Base-by-base conservation (phyloP, 2,113 vertebrate species). In the Prietella phreatophila region DNA sequence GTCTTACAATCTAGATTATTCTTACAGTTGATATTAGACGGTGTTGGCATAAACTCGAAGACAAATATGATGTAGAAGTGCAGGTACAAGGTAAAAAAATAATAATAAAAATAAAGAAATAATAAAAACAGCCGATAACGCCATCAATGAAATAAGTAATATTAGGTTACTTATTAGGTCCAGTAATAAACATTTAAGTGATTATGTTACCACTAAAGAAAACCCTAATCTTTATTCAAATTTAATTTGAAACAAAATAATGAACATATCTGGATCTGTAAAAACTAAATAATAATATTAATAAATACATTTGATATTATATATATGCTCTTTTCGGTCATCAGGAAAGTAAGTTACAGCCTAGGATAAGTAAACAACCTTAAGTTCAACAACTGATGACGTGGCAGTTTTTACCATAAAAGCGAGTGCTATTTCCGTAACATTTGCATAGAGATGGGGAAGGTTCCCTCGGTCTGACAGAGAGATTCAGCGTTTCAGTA, bases 381-480 rank as follows among this genome's bases (percentile, higher is more conserved):
- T 63, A 14, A 8, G 42, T 5, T 58, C 27, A 67, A 82, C 85
- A 71, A 56, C 67, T 7, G 82, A 86, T 80, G 84, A 56, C 8
- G 78, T 65, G 27, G 56, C 42, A 10, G 67, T 81, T 79, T 60
- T 69, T 73, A 19, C 25, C 60, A 60, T 33, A 81, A 73, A 65
- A 81, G 50, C 47, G 14, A 53, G n/a, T 2, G 6, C 8, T 8
- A 42, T 87, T 79, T 85, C 42, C 42, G 58, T 11, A 65, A 47
- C 25, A 73, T 87, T 82, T 71, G 30, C 79, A 87, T 71, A 82
- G 11, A 82, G 30, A 53, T 20, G 30, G 47, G 75, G 69, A 58
- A 86, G 55, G 22, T 42, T 30, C 73, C 4, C 65, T 69, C 15
- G 17, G n/a, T 20, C 27, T 42, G 42, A 82, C 30, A 71, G 47